Conservation (phyloP, 2,888 invertebrate species). For the Lepas anatifera region DNA sequence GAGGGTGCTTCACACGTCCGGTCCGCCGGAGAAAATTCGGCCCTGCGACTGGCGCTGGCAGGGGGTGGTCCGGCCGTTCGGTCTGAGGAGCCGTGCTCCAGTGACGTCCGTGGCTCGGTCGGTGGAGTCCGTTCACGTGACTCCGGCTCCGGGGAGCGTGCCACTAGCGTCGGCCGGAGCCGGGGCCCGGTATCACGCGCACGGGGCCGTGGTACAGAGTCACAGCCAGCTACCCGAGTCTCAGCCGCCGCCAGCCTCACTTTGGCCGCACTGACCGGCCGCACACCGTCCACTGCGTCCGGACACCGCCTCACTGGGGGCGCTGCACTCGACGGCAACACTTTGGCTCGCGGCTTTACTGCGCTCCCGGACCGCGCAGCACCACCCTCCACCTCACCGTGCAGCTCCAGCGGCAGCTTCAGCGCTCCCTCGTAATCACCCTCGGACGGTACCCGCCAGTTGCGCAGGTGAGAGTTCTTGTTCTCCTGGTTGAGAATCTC, state of each 20-base stretch:
- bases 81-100: background rate
- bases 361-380: background rate
- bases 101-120: background rate
- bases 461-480: conserved; percentile 2
- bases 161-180: background rate
- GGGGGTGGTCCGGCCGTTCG: too few relatives aligned
- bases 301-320: background rate
- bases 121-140: background rate
- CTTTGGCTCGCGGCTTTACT: background rate
- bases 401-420: background rate
- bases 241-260: background rate
- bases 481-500: background rate
- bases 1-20: too few relatives aligned
- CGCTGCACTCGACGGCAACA: background rate
- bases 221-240: background rate
- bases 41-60: too few relatives aligned
- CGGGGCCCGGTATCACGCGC: background rate
- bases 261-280: background rate
- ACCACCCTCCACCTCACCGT: background rate
- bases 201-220: background rate
- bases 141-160: background rate
- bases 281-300: background rate
- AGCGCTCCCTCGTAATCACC: background rate
- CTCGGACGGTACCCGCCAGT: background rate
- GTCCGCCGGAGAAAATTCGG: too few relatives aligned